A percentile compares a stretch with the other conserved stretches of the same genome.
Evolutionary conservation across 2,113 vertebrate genomes (phyloP).

Genomic region (Heliornis fulica): DNA sequence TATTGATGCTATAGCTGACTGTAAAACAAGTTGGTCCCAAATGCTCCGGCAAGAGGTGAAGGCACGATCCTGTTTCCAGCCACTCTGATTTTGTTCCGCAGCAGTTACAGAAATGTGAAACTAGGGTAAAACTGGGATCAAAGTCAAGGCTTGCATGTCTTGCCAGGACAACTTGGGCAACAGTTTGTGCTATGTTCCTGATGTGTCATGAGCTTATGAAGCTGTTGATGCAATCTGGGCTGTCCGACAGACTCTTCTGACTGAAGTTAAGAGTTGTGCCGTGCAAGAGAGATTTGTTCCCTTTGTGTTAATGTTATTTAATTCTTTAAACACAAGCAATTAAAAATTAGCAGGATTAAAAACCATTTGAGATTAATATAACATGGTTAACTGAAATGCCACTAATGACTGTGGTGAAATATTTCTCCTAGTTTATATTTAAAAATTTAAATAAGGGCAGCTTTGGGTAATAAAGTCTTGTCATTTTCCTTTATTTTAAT

Average conservation of each 20-base stretch:
- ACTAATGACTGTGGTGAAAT: neutral
- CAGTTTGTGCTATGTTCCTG: neutral
- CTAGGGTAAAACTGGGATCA: conserved; percentile 16
- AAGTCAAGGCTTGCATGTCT: conserved; percentile 14
- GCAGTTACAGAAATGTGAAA: conserved; percentile 19
- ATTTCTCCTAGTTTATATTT: neutral
- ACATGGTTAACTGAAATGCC: neutral
- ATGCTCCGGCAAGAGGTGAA: neutral
- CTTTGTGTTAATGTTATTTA: neutral
- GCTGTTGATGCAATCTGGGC: conserved; percentile 38
- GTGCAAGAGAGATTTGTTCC: neutral
- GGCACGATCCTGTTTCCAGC: neutral
- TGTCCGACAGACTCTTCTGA: neutral
- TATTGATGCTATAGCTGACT: neutral
- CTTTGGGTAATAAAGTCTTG: neutral
- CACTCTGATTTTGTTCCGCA: neutral
- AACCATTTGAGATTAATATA: neutral
- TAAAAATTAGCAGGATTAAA: neutral
- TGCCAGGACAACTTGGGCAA: conserved; percentile 19
- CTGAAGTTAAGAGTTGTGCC: neutral
- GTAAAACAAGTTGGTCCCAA: neutral
- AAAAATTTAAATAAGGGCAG: neutral
- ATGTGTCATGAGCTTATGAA: conserved; percentile 27
- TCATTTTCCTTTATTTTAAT: neutral
- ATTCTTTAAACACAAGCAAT: neutral